phyloP scores from a whole-genome alignment of 2,888 invertebrate genomes.

The Morpho achilles region DNA sequence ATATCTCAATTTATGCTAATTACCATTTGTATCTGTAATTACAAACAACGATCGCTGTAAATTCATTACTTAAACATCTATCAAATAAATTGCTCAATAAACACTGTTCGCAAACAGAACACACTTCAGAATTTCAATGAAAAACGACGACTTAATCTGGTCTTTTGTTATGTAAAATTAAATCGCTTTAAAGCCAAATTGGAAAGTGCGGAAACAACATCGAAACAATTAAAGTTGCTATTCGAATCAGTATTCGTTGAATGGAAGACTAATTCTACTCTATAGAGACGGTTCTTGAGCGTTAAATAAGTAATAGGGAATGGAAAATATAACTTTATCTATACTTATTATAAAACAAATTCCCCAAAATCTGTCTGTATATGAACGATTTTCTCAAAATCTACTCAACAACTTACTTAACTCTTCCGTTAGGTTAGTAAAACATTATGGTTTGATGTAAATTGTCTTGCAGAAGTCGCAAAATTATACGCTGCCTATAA shows the following conservation, averaged over 20 bases:
- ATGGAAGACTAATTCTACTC: constrained; percentile 23
- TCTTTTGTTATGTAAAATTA: constrained; percentile 65
- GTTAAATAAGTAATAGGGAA: constrained; percentile 10
- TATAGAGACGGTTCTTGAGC: constrained; percentile 10
- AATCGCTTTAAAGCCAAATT: constrained; percentile 60
- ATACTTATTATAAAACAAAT: too few relatives aligned
- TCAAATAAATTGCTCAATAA: constrained; percentile 18
- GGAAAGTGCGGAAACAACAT: constrained; percentile 43
- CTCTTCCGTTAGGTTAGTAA: too few relatives aligned
- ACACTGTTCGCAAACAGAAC: constrained; percentile 15
- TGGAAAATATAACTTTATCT: background rate
- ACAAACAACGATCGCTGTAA: constrained; percentile 5
- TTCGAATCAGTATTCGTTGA: constrained; percentile 19
- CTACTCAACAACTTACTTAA: too few relatives aligned
- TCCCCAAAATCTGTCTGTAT: too few relatives aligned
- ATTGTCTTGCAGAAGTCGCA: too few relatives aligned
- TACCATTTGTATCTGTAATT: constrained; percentile 2
- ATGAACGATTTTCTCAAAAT: too few relatives aligned
- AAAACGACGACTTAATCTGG: constrained; percentile 51
- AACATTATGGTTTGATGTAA: too few relatives aligned
- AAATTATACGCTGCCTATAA: too few relatives aligned
- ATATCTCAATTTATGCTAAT: too few relatives aligned
- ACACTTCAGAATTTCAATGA: constrained; percentile 29
- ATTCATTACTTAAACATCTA: constrained; percentile 15
- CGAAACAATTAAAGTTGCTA: constrained; percentile 30